A percentile compares a stretch with the other conserved stretches of the same genome.
Evolutionary conservation across 2,888 invertebrate genomes (phyloP).

Genomic region (Autographa pulchrina): DNA sequence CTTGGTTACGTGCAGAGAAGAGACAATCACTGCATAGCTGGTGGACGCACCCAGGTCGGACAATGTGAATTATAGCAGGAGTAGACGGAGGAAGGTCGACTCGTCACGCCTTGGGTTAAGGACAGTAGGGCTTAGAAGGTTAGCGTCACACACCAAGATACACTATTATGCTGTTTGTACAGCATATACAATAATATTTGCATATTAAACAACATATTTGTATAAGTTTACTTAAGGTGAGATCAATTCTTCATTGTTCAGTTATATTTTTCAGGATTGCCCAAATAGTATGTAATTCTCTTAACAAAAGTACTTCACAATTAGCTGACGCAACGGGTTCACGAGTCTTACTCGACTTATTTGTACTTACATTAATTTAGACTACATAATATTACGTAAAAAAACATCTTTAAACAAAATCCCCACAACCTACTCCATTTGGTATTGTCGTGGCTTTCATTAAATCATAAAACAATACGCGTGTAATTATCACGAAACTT

Average conservation of each 20-base stretch:
- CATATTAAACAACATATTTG: background rate
- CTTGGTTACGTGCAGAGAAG: constrained; percentile 83
- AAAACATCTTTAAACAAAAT: too few relatives aligned
- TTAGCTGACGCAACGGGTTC: too few relatives aligned
- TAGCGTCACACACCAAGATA: constrained; percentile 32
- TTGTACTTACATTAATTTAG: too few relatives aligned
- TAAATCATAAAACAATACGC: background rate
- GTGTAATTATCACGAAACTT: background rate
- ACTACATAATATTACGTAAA: too few relatives aligned
- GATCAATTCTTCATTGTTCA: background rate
- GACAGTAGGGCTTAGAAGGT: constrained; percentile 68
- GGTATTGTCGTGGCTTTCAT: background rate
- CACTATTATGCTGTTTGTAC: constrained; percentile 15
- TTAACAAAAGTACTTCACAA: too few relatives aligned
- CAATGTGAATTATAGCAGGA: constrained; percentile 83
- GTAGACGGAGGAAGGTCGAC: constrained; percentile 83
- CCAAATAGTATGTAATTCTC: too few relatives aligned
- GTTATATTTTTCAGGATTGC: too few relatives aligned
- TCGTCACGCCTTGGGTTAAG: constrained; percentile 89
- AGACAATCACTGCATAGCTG: constrained; percentile 88
- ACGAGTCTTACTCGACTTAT: too few relatives aligned
- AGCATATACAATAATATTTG: background rate
- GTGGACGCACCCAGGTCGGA: constrained; percentile 85
- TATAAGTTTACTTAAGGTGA: background rate
- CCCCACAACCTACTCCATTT: too few relatives aligned